A percentile compares a stretch with the other conserved stretches of the same genome.
Conservation (phyloP, 2,797 vertebrate genomes). For the Lutjanus campechanus region DNA sequence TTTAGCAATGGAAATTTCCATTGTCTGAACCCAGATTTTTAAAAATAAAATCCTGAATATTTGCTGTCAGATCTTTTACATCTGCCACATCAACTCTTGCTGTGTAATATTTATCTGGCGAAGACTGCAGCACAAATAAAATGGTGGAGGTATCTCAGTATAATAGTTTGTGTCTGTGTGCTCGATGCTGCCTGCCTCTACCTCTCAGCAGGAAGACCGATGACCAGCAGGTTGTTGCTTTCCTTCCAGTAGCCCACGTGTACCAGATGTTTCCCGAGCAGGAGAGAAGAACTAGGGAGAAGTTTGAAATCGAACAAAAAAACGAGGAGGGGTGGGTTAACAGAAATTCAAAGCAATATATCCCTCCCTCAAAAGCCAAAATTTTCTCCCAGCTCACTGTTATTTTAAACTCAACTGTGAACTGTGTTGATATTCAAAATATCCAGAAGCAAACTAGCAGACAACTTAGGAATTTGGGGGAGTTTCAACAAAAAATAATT, state of each 20-base stretch:
- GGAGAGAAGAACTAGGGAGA: constrained; percentile 90
- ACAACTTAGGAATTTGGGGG: background rate
- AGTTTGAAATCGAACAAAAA: background rate
- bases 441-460: background rate
- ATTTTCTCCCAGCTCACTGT: background rate
- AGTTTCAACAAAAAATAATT: background rate
- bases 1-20: too few relatives aligned
- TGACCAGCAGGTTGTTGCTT: constrained; percentile 90
- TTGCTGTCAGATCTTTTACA: background rate
- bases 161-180: constrained; percentile 2
- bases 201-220: constrained; percentile 95
- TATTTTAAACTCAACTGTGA: constrained; percentile 14
- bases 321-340: background rate
- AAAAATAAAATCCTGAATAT: background rate
- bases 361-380: too few relatives aligned
- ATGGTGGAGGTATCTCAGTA: background rate
- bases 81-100: background rate
- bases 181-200: constrained; percentile 65
- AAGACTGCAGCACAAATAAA: background rate
- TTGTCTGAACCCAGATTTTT: too few relatives aligned
- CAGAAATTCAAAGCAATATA: background rate
- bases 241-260: constrained; percentile 98
- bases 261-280: constrained; percentile 91
- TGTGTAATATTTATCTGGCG: background rate
- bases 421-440: constrained; percentile 2